A percentile compares a stretch with the other conserved stretches of the same genome.
These are phyloP conservation scores for Cyphomyrus plagiostoma DNA, from an alignment of 2,113 vertebrate genomes.

Conservation along the genomic window DNA sequence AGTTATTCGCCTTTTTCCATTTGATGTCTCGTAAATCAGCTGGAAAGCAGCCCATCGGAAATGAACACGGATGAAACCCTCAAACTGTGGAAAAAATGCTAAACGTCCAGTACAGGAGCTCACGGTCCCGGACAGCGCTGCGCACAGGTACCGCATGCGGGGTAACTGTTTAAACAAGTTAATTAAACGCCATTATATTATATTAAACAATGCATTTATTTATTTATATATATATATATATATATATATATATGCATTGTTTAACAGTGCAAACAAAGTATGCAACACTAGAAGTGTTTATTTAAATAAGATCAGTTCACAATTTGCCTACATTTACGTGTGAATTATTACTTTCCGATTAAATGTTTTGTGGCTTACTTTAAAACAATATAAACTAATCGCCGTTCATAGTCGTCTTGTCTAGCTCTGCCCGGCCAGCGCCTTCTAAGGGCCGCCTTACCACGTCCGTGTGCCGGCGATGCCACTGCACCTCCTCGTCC, in stretches of 20 bases:
- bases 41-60: neutral
- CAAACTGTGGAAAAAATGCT: neutral
- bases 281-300: neutral
- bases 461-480: constrained; percentile 59
- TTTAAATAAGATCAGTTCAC: neutral
- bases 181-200: neutral
- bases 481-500: constrained; percentile 67
- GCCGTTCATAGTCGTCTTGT: neutral
- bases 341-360: neutral
- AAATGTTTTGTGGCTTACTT: neutral
- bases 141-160: neutral
- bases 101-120: neutral
- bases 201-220: too few species aligned
- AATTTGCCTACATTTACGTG: neutral
- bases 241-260: neutral
- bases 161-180: neutral
- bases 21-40: neutral
- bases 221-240: too few species aligned
- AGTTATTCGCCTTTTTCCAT: neutral
- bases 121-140: neutral
- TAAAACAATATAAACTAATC: neutral
- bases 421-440: neutral
- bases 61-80: neutral
- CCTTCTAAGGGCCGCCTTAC: constrained; percentile 38
- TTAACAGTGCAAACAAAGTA: neutral